Base-by-base conservation (phyloP, 2,113 vertebrate species). In the Raphicerus campestris region DNA sequence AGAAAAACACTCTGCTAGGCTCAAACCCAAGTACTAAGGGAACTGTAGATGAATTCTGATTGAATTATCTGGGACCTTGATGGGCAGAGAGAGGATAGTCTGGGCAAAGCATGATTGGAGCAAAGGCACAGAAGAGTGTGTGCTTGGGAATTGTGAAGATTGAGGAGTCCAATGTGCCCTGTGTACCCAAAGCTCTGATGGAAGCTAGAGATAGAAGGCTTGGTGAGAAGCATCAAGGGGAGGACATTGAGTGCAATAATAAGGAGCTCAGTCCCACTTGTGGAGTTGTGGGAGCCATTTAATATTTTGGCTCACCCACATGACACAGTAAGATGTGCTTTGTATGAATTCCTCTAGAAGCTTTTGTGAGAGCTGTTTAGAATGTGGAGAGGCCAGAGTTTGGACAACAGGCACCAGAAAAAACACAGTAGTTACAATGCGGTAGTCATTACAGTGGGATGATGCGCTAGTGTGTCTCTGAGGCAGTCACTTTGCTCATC, bases 111-210 rank as follows among this genome's bases (percentile, higher is more conserved):
- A 5, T 14, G 17, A 9, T 15, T 26, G 39, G 28, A 58, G 49
- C 8, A 53, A 91, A 28, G 81, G 66, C 75, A 28, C 8, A 14
- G 42, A 87, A 22, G 47, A 42, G 11, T 7, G 3, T 49, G 10
- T 19, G 35, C 17, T 9, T 47, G 24, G 45, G 45, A 0, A 63
- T 1, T 11, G 16, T 35, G 39, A 32, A 53, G 55, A 49, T 2
- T 22, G 26, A 1, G 2, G 66, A 11, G 58, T 26, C 30, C 28
- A 0, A 2, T 2, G 11, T 24, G 11, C 24, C n/a, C 5, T 5
- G 1, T 5, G 28, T 24, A 5, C 20, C 30, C 4, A 5, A 17
- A 51, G 55, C 22, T 20, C n/a, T 30, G 58, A 16, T 20, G 45
- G 35, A 55, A 75, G 73, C 4, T 1, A 3, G 26, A 63, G 45